These are phyloP conservation scores for Cheilosia urbana DNA, from an alignment of 2,888 invertebrate genomes.

Conservation along the genomic window DNA sequence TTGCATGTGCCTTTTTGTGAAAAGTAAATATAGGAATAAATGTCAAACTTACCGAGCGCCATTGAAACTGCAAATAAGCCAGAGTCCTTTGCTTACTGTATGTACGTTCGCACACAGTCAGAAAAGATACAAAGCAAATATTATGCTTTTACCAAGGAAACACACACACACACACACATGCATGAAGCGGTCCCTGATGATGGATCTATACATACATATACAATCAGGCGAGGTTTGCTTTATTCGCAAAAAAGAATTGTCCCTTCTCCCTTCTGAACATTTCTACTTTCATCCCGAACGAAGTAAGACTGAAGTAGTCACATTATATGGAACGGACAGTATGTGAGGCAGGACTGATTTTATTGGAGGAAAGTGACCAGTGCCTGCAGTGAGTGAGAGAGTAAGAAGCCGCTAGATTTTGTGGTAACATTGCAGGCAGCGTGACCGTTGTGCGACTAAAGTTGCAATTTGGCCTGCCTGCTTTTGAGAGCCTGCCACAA, in stretches of 20 bases:
- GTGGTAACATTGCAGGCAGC: too few species aligned
- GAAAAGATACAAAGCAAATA: slow-evolving; percentile 52
- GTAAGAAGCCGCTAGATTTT: too few species aligned
- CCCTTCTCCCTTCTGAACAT: slow-evolving; percentile 28
- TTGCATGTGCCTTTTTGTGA: slow-evolving; percentile 31
- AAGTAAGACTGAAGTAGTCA: slow-evolving; percentile 5
- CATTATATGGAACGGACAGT: slow-evolving; percentile 7
- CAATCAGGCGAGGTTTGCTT: slow-evolving; percentile 27
- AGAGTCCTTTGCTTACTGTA: slow-evolving; percentile 29
- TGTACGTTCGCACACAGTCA: slow-evolving; percentile 23
- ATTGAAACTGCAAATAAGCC: slow-evolving; percentile 63
- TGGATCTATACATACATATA: slow-evolving; percentile 20
- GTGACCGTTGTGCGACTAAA: too few species aligned
- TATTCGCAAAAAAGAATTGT: slow-evolving; percentile 27
- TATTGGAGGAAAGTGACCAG: background rate
- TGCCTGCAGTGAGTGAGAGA: too few species aligned
- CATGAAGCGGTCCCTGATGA: background rate
- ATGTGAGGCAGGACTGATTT: slow-evolving; percentile 5
- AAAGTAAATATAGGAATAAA: slow-evolving; percentile 50
- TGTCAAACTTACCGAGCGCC: slow-evolving; percentile 46
- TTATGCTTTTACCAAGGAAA: slow-evolving; percentile 44
- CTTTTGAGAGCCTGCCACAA: too few species aligned
- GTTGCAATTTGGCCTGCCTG: too few species aligned
- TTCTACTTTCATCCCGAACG: slow-evolving; percentile 43
- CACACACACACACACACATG: slow-evolving; percentile 4